Conservation (phyloP, 2,888 invertebrate genomes). For the Idaea aversata region DNA sequence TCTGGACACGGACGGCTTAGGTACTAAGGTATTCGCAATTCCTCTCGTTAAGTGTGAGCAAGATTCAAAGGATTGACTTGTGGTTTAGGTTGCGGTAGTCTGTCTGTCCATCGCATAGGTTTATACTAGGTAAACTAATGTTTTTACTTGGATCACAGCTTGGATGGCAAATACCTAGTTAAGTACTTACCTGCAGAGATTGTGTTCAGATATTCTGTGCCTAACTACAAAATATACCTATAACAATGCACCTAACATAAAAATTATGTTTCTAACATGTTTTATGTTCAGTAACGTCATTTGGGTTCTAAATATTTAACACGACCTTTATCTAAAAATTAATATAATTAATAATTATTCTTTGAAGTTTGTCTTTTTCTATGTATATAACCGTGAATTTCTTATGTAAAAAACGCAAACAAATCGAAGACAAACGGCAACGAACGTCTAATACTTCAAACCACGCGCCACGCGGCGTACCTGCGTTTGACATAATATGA, state of each 20-base stretch:
- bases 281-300: no score
- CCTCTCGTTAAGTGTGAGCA: background rate
- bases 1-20: no score
- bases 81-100: background rate
- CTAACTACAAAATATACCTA: background rate
- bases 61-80: background rate
- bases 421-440: background rate
- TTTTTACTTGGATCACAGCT: background rate
- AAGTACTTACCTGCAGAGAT: background rate
- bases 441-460: background rate
- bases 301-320: no score
- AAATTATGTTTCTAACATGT: background rate
- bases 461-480: background rate
- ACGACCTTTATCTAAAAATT: no score
- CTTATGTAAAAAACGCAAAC: background rate
- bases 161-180: background rate
- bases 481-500: background rate
- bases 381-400: background rate
- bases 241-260: background rate
- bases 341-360: background rate
- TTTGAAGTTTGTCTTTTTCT: background rate
- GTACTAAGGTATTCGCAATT: background rate
- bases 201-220: background rate
- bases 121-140: background rate
- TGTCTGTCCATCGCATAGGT: background rate